Conservation (phyloP, 1,140 invertebrate genomes). For the Tetramorium parvispinum region DNA sequence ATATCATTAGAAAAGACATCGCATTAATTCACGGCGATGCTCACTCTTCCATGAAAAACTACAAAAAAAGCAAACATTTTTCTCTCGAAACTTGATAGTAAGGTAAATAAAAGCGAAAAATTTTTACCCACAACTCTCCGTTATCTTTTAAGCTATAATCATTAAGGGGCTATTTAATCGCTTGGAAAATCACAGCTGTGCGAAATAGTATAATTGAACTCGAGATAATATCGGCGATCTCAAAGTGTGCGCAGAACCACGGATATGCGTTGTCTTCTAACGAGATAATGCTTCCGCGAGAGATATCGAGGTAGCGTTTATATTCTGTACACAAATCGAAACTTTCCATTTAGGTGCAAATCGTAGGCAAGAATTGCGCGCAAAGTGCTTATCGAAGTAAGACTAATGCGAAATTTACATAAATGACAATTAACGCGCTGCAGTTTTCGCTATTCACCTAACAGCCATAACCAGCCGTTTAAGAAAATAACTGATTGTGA, state of each 20-base stretch:
- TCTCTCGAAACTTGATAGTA: background rate
- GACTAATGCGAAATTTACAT: slow-evolving; percentile 59
- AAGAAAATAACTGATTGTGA: background rate
- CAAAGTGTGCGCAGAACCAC: slow-evolving; percentile 6
- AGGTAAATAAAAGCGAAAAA: background rate
- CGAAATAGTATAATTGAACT: slow-evolving; percentile 30
- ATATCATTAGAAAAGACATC: slow-evolving; percentile 9
- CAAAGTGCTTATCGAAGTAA: slow-evolving; percentile 45
- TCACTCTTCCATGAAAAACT: background rate
- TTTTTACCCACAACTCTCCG: background rate
- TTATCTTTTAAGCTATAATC: background rate
- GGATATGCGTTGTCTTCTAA: slow-evolving; percentile 26
- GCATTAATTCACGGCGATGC: slow-evolving; percentile 16
- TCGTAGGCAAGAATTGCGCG: background rate
- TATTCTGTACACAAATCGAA: slow-evolving; percentile 16
- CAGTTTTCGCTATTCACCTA: background rate
- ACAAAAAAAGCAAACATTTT: background rate
- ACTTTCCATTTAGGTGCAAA: background rate
- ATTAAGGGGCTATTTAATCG: slow-evolving; percentile 4
- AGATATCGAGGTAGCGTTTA: slow-evolving; percentile 41
- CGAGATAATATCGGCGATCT: slow-evolving; percentile 7
- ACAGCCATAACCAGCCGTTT: background rate
- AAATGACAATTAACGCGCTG: slow-evolving; percentile 41
- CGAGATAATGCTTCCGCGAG: background rate
- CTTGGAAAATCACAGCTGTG: background rate